Conservation (phyloP, 2,888 invertebrate species). For the Luperina nickerlii region DNA sequence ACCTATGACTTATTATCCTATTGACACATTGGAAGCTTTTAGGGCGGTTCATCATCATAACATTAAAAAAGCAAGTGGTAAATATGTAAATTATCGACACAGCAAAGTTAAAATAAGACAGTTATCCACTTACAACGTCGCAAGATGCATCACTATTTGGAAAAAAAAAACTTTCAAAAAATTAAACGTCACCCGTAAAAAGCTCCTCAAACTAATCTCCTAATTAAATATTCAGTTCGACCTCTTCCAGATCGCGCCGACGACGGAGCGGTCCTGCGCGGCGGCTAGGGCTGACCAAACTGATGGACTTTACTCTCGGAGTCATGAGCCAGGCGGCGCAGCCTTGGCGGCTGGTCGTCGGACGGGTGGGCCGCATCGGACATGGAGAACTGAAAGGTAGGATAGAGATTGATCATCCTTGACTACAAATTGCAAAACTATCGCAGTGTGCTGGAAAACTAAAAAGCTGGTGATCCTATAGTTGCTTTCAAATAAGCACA, state of each 20-base stretch:
- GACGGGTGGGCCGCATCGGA: slow-evolving; percentile 98
- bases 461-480: too few species aligned
- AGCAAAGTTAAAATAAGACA: background rate
- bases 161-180: background rate
- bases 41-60: background rate
- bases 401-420: too few species aligned
- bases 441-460: too few species aligned
- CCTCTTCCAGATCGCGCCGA: slow-evolving; percentile 91
- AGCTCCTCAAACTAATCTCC: slow-evolving; percentile 16
- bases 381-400: slow-evolving; percentile 98
- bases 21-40: background rate
- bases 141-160: background rate
- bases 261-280: slow-evolving; percentile 97
- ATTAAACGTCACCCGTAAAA: background rate
- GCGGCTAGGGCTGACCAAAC: slow-evolving; percentile 96
- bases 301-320: slow-evolving; percentile 99
- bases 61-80: background rate
- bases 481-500: too few species aligned
- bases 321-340: slow-evolving; percentile 98
- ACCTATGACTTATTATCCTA: background rate
- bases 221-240: slow-evolving; percentile 47
- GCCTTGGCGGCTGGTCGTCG: slow-evolving; percentile 99
- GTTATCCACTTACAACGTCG: background rate
- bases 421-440: too few species aligned
- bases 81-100: background rate